Evolutionary conservation across 1,140 invertebrate species (phyloP), one percentile per base, ranked within the genome.

Genomic region (Wasmannia auropunctata): DNA sequence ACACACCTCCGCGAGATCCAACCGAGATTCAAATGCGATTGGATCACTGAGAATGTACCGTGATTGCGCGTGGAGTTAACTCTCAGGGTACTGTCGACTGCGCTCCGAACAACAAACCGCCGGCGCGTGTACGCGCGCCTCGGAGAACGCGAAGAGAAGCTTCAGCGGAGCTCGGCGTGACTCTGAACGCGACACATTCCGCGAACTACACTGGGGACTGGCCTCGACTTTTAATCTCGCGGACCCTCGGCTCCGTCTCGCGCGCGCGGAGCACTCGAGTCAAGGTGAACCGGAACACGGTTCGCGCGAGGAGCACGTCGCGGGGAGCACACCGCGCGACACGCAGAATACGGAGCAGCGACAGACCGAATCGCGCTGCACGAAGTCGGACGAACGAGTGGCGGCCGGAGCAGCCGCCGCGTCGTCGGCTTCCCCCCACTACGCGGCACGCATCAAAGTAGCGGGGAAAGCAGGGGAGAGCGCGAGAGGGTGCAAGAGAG

Each of bases 321-420:
- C 51, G 60, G 58, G 49, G 49, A 87, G 74, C 87, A 86, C 87
- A 74, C 85, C 87, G 87, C 86, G 85, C 70, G 86, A 84, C 88
- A 56, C 83, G 70, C 72, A 76, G 70, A 72, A 60, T 74, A 37
- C 72, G 56, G 49, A 89, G 51, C 83, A 34, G 46, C 88, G 85
- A 67, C 87, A 46, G 49, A 51, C 31, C 88, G 92, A 90, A 89
- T 92, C 92, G 93, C 93, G 93, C 94, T 88, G 89, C 93, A 92
- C 94, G 92, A 91, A 91, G 93, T 94, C 92, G 91, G 93, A 91
- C 95, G 94, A 94, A 93, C 94, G 94, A 95, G 92, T 95, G 95
- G 91, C 91, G 51, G 51, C 65, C 37, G 25, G 79, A 83, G 67
- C 51, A 72, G 79, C 79, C 79, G 65, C 79, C 65, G 90, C 92